phyloP scores from a whole-genome alignment of 2,888 invertebrate species.

The Dicyrtoma fusca region DNA sequence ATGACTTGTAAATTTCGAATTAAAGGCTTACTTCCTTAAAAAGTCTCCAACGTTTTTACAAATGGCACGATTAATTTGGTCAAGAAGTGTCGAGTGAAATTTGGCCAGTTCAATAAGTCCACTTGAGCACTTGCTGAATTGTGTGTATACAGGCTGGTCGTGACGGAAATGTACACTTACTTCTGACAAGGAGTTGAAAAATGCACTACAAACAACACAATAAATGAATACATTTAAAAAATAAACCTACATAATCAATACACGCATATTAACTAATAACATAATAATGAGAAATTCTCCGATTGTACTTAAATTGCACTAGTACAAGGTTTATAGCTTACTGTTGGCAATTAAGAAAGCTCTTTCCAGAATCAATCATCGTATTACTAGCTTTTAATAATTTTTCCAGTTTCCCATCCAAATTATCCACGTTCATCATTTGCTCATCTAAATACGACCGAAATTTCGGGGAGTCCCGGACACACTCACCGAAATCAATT shows the following conservation, averaged over 20 bases:
- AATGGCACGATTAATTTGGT: conserved; percentile 89
- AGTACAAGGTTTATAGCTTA: no score
- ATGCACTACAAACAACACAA: conserved; percentile 64
- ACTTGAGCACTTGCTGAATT: conserved; percentile 76
- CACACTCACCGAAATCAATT: conserved; percentile 54
- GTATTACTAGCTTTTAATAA: conserved; percentile 81
- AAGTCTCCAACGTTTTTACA: conserved; percentile 87
- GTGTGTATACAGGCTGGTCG: conserved; percentile 79
- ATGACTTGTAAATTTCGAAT: no score
- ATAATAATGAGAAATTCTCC: not conserved
- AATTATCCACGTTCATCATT: conserved; percentile 80
- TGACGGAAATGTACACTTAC: conserved; percentile 84
- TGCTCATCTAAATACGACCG: conserved; percentile 81
- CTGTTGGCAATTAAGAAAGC: conserved; percentile 91
- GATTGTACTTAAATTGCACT: not conserved
- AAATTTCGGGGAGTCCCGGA: conserved; percentile 54
- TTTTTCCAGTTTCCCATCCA: conserved; percentile 87
- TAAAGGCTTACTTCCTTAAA: conserved; percentile 75
- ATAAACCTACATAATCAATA: not conserved
- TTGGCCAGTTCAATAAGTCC: conserved; percentile 90
- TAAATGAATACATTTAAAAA: no score
- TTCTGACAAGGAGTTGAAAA: conserved; percentile 87
- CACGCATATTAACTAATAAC: not conserved
- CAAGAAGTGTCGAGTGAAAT: conserved; percentile 85
- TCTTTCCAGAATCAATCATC: conserved; percentile 91